Percentiles rank a stretch among this genome's conserved stretches.
Conservation (phyloP, 2,113 vertebrate genomes). For the Numenius arquata region DNA sequence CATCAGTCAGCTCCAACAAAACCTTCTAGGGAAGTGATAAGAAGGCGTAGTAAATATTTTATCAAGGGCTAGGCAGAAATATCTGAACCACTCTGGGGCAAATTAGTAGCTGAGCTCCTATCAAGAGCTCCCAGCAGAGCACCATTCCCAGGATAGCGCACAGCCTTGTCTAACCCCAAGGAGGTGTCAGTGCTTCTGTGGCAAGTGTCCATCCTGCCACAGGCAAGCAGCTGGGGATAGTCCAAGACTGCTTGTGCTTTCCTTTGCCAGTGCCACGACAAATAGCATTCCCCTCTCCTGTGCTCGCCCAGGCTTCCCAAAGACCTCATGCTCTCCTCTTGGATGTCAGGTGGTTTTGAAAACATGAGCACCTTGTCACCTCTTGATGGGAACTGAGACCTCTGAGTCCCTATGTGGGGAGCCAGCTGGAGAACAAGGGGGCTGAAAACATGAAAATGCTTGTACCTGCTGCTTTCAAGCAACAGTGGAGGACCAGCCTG, state of each 20-base stretch:
- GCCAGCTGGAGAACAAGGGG: background rate
- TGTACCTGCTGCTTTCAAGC: background rate
- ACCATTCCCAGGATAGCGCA: rapidly evolving
- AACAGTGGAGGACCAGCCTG: rapidly evolving
- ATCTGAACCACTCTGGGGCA: background rate
- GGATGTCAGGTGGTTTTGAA: background rate
- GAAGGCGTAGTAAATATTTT: constrained; percentile 44
- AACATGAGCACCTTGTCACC: background rate
- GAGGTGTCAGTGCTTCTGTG: constrained; percentile 1
- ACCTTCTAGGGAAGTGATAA: constrained; percentile 27
- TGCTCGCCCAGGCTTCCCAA: background rate
- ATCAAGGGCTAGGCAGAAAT: background rate
- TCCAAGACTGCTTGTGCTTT: background rate
- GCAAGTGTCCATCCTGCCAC: background rate
- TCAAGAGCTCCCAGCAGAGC: background rate
- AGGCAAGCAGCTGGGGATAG: background rate
- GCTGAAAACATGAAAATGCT: background rate
- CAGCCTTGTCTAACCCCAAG: constrained; percentile 24
- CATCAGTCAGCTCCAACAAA: constrained; percentile 20
- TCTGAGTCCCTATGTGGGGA: background rate
- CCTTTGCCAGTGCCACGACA: background rate
- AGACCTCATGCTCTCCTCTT: background rate
- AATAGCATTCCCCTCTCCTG: background rate
- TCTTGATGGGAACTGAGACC: background rate
- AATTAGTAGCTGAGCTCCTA: background rate